Evolutionary conservation across 2,888 invertebrate genomes (phyloP).

Genomic region (Mamestra brassicae): DNA sequence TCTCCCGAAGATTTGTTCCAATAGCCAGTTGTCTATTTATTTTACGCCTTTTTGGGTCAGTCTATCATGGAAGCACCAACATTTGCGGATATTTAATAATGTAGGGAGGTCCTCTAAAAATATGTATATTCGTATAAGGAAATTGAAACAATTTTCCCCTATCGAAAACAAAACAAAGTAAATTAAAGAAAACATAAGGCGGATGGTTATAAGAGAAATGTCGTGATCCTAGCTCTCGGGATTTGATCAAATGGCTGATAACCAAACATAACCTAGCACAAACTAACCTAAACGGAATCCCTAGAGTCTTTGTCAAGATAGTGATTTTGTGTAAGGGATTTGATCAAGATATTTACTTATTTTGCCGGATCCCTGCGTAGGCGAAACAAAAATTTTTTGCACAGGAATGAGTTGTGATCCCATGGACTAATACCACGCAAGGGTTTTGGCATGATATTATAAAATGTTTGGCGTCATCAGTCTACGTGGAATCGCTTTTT

Average conservation of each 20-base stretch:
- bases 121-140: slow-evolving; percentile 6
- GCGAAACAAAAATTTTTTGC: slow-evolving; percentile 58
- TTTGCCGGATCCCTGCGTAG: slow-evolving; percentile 54
- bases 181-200: slow-evolving; percentile 41
- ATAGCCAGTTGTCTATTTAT: slow-evolving; percentile 47
- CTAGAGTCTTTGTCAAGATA: slow-evolving; percentile 60
- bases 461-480: slow-evolving; percentile 58
- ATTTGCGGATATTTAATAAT: slow-evolving; percentile 19
- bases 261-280: slow-evolving; percentile 56
- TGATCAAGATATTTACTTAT: slow-evolving; percentile 64
- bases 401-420: slow-evolving; percentile 57
- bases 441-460: slow-evolving; percentile 59
- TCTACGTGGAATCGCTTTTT: slow-evolving; percentile 50
- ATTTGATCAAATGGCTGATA: slow-evolving; percentile 59
- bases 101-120: slow-evolving; percentile 14
- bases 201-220: slow-evolving; percentile 44
- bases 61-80: neutral
- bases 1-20: slow-evolving; percentile 72
- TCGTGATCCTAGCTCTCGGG: slow-evolving; percentile 45
- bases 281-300: slow-evolving; percentile 57
- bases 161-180: slow-evolving; percentile 29
- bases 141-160: slow-evolving; percentile 30
- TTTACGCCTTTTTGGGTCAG: slow-evolving; percentile 8
- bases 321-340: slow-evolving; percentile 63
- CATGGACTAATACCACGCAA: slow-evolving; percentile 61